Base-by-base conservation (phyloP, 2,113 vertebrate species). In the Arothron firmamentum region DNA sequence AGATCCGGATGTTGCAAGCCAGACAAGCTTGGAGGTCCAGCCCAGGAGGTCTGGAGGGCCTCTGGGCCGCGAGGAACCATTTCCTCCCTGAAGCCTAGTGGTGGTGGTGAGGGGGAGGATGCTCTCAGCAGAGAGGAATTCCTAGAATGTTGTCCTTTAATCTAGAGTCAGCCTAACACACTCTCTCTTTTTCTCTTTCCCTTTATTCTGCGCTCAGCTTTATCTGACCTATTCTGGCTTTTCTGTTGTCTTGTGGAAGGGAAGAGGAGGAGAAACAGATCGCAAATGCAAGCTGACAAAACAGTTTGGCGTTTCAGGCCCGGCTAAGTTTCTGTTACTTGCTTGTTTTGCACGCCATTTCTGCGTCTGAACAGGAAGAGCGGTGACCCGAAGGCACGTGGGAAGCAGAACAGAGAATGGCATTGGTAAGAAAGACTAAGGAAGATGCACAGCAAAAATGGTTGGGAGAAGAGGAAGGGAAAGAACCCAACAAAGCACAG, bases 111-210 rank as follows among this genome's bases (percentile, higher is more conserved):
- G 77, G 76, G 81, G 78, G 76, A 72, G 76, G 83, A 84, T 88
- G 82, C 76, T 91, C 92, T 93, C 92, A 94, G 89, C 91, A 91
- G 88, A 73, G 90, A 92, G 92, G 94, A 97, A 96, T 94, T 92
- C 90, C 78, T 81, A 94, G 92, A 95, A 96, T 94, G 93, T 92
- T 92, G 92, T 93, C 92, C 91, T 93, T 94, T 94, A 92, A 94
- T 94, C 92, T 93, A 86, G 83, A 91, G 88, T 90, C 88, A 91
- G 89, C 90, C 93, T 85, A 67, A 70, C 72, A 72, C 71, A 62
- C 19, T 79, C 60, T 64, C 50, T 71, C 65, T 17, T 46, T 69
- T 55, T 38, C 23, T 19, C 62, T 75, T 42, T 65, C 57, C 69
- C 47, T 46, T 50, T 21, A 58, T 47, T 73, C 54, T 57, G 20